Conservation (phyloP, 2,113 vertebrate species). For the Silurus meridionalis region DNA sequence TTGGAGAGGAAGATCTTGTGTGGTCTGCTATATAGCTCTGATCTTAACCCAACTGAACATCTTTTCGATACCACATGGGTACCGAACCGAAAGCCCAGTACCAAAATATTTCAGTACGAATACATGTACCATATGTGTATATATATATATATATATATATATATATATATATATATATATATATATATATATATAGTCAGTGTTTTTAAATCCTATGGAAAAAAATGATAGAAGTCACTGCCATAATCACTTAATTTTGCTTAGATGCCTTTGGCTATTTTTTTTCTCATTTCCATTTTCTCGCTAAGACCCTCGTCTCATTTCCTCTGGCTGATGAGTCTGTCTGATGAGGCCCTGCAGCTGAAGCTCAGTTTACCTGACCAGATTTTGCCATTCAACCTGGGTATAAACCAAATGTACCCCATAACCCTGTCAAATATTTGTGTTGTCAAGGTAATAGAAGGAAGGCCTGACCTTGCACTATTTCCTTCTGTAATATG, state of each 20-base stretch:
- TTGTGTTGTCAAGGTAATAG: slow-evolving; percentile 61
- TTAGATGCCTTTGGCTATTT: neutral
- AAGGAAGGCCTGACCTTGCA: slow-evolving; percentile 33
- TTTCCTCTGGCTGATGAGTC: neutral
- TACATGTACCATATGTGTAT: too few species aligned
- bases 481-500: slow-evolving; percentile 57
- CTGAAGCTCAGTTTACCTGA: slow-evolving; percentile 61
- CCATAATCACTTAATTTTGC: neutral
- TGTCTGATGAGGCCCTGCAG: slow-evolving; percentile 56
- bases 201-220: neutral
- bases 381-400: slow-evolving; percentile 52
- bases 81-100: too few species aligned
- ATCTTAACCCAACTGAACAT: too few species aligned
- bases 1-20: too few species aligned
- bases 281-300: neutral
- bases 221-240: neutral
- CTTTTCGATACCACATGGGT: too few species aligned
- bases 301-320: neutral
- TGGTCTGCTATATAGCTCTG: too few species aligned
- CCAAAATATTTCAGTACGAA: too few species aligned
- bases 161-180: neutral
- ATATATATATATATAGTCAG: neutral
- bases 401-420: slow-evolving; percentile 46
- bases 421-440: slow-evolving; percentile 61
- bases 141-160: neutral